Percentiles rank a stretch among this genome's conserved stretches.
phyloP scores from a whole-genome alignment of 1,140 invertebrate genomes.

The Drosophila persimilis region DNA sequence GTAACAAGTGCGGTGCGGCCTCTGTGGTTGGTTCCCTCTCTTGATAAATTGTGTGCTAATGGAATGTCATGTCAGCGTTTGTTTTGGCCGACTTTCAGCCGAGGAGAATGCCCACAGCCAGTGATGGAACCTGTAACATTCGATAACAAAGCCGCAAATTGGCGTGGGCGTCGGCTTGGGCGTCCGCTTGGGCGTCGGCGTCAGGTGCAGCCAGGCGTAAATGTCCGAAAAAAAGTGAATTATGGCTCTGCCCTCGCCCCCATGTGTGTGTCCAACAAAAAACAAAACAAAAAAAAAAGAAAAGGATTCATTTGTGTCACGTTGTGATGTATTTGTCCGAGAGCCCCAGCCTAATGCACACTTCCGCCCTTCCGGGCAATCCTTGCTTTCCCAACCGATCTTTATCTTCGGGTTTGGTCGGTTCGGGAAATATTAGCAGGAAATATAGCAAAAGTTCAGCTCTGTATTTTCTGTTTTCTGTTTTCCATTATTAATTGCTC shows the following conservation, averaged over 20 bases:
- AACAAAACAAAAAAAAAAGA: constrained; percentile 37
- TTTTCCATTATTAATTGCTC: constrained; percentile 69
- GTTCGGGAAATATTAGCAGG: constrained; percentile 68
- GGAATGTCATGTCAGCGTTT: constrained; percentile 80
- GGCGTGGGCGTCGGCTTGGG: constrained; percentile 54
- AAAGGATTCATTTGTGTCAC: constrained; percentile 75
- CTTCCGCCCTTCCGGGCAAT: constrained; percentile 56
- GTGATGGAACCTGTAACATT: constrained; percentile 3
- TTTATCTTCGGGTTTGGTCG: constrained; percentile 37
- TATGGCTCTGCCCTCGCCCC: constrained; percentile 10
- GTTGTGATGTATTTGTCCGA: constrained; percentile 67
- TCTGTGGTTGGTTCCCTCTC: constrained; percentile 31
- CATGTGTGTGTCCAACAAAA: no score
- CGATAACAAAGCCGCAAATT: constrained; percentile 70
- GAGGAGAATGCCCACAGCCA: constrained; percentile 34
- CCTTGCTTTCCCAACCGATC: constrained; percentile 61
- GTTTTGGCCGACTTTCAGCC: constrained; percentile 64
- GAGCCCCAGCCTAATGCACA: constrained; percentile 49
- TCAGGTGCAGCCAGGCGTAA: constrained; percentile 60
- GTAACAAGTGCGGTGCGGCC: constrained; percentile 55
- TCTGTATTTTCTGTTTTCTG: constrained; percentile 22
- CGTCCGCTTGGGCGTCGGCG: constrained; percentile 15
- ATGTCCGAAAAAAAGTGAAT: constrained; percentile 56
- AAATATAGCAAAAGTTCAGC: constrained; percentile 59
- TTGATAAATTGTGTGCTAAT: constrained; percentile 83